Evolutionary conservation across 2,888 invertebrate genomes (phyloP).

Genomic region (Lasiommata megera): DNA sequence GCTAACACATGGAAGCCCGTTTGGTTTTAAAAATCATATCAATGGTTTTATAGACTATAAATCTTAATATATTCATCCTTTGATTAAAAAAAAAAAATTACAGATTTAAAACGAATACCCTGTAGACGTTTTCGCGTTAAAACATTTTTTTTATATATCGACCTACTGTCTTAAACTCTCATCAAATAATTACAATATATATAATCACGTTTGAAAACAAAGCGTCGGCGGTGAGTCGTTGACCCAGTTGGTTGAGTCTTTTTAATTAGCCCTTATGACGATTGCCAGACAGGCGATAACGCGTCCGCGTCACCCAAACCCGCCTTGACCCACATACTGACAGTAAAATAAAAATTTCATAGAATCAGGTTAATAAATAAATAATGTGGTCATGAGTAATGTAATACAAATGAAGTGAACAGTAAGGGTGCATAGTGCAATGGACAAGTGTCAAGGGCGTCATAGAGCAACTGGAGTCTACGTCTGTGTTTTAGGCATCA

Average conservation of each 20-base stretch:
- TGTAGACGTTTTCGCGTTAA: background rate
- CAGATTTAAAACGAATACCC: no score
- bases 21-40: no score
- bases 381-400: constrained; percentile 26
- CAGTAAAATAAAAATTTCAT: constrained; percentile 42
- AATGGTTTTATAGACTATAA: no score
- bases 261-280: constrained; percentile 59
- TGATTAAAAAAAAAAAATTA: no score
- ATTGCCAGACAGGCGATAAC: constrained; percentile 45
- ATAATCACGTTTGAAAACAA: constrained; percentile 57
- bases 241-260: constrained; percentile 58
- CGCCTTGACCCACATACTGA: constrained; percentile 60
- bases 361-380: constrained; percentile 45
- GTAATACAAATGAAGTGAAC: constrained; percentile 20
- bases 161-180: constrained; percentile 1
- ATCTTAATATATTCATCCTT: no score
- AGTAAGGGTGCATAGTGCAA: constrained; percentile 34
- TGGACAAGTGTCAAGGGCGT: constrained; percentile 13
- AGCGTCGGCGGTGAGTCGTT: constrained; percentile 73
- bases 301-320: constrained; percentile 53
- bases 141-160: background rate
- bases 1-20: no score
- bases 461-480: background rate
- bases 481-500: no score
- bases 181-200: constrained; percentile 33